A percentile compares a stretch with the other conserved stretches of the same genome.
Conservation (phyloP, 2,113 vertebrate species). For the Nannobrachium achirus region DNA sequence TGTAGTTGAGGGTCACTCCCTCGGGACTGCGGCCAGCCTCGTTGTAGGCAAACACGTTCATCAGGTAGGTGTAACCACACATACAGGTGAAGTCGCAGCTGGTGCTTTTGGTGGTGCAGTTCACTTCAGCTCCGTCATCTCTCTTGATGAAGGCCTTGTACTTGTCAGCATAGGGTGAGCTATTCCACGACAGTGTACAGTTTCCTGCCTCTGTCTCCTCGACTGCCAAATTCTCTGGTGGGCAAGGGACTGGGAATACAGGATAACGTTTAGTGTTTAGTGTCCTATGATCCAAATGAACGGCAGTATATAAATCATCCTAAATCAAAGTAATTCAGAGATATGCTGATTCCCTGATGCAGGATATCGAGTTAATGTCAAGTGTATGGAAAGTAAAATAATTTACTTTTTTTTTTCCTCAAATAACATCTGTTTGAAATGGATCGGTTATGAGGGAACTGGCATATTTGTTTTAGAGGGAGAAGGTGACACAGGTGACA, state of each 20-base stretch:
- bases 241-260: constrained; percentile 85
- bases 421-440: no score
- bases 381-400: no score
- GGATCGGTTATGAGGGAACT: no score
- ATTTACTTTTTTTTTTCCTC: no score
- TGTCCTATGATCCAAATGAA: background rate
- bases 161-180: constrained; percentile 72
- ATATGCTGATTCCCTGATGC: no score
- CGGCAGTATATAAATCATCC: background rate
- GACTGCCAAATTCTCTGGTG: constrained; percentile 79
- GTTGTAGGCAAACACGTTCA: constrained; percentile 88
- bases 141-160: constrained; percentile 87
- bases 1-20: constrained; percentile 84
- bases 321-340: no score
- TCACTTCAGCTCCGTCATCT: constrained; percentile 81
- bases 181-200: constrained; percentile 85
- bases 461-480: no score
- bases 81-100: constrained; percentile 82
- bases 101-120: constrained; percentile 85
- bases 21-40: constrained; percentile 84
- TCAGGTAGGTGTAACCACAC: constrained; percentile 90
- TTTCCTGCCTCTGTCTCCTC: constrained; percentile 76
- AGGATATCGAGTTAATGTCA: no score
- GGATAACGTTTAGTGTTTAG: background rate
- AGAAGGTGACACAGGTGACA: no score